Base-by-base conservation (phyloP, 2,888 invertebrate species). In the Toxonevra muliebris region DNA sequence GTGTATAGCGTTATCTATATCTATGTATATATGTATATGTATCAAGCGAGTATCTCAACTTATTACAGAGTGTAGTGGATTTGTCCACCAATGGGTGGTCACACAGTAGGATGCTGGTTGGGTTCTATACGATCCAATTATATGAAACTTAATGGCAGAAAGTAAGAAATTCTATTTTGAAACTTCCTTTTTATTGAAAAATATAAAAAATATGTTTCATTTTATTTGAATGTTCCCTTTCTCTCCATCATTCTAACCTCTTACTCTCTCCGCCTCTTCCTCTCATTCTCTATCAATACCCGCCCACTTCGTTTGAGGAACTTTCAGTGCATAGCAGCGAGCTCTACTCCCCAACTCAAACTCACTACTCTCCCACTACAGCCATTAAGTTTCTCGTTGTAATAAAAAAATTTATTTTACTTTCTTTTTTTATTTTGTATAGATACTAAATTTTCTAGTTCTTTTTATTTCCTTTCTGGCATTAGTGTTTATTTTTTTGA, bases 341-440 rank as follows among this genome's bases (percentile, higher is more conserved):
- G 7, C 30, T 53, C 48, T 50, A 15, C 19, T 48, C 66, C 5
- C 53, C 55, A 20, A 40, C 52, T 57, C 17, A 55, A 57, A 19
- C 64, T 60, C 60, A 74, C 75, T 30, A 30, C 30, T 30, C 30
- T 75, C 74, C 76, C 76, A 73, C 76, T 77, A 74, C 79, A 82
- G 77, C 83, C 81, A 82, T 81, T 81, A 81, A 81, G 81, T 81
- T 81, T 82, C 78, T 77, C 76, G 80, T 74, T 82, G 82, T 82
- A 81, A 82, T 81, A 82, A 81, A 82, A 81, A 82, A 79, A 30
- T 4, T 30, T 30, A 30, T 30, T 30, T 30, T 30, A 30, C 30
- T 30, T 30, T 30, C 30, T 30, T 30, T 30, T 30, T 30, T 30
- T 30, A 30, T 77, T 79, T 80, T 81, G 74, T 74, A 63, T 73